phyloP scores from a whole-genome alignment of 1,140 invertebrate genomes.

The Radopholus similis region DNA sequence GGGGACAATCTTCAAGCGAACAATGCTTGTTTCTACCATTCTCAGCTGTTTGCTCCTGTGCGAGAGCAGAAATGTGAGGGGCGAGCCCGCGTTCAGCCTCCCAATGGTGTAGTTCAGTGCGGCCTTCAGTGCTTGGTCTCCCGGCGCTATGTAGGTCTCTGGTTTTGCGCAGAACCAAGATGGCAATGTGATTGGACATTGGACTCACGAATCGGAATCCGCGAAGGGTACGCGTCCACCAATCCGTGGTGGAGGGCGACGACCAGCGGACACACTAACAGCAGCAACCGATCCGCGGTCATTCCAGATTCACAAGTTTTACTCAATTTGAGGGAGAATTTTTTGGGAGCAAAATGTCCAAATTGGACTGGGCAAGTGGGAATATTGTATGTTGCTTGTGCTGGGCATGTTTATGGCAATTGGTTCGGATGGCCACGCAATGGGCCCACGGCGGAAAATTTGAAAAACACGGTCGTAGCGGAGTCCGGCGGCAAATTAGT shows the following conservation, averaged over 20 bases:
- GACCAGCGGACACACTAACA: neutral
- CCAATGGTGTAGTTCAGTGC: constrained; percentile 39
- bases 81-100: constrained; percentile 24
- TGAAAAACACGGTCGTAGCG: neutral
- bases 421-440: neutral
- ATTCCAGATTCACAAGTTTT: neutral
- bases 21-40: too few species aligned
- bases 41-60: constrained; percentile 39
- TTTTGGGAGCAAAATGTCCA: neutral
- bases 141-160: constrained; percentile 45
- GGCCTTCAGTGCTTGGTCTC: constrained; percentile 36
- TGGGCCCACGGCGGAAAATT: neutral
- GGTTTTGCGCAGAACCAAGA: neutral
- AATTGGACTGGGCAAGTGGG: neutral
- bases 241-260: neutral
- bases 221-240: constrained; percentile 33
- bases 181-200: neutral
- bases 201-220: constrained; percentile 45
- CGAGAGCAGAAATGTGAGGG: constrained; percentile 29
- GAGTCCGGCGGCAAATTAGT: neutral
- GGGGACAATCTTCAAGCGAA: too few species aligned
- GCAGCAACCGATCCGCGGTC: neutral
- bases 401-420: too few species aligned
- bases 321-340: neutral
- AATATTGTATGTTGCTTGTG: neutral